Evolutionary conservation across 1,140 invertebrate species (phyloP), one percentile per base, ranked within the genome.

Genomic region (Alviniconcha marisindica): DNA sequence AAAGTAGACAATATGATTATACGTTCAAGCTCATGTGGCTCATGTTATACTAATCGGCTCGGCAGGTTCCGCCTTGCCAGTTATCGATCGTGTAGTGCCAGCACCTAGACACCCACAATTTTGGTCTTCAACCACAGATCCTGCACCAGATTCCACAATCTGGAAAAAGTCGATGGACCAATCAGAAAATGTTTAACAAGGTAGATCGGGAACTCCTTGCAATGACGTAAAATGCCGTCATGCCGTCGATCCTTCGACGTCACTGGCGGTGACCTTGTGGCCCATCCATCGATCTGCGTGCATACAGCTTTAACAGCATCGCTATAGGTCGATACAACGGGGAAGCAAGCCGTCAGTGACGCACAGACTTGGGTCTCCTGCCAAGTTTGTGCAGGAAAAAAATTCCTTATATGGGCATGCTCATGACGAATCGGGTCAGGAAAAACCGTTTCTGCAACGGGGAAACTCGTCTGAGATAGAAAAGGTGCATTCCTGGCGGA

Each of bases 361-460:
- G 42, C 51, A 54, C 51, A 12, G 15, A 18, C 51, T 51, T 40
- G 42, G 48, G 51, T 33, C 33, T 77, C 51, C 51, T 40, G 42
- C 33, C n/a, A 28, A 54, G 74, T 40, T 40, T 40, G 74, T 77
- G 51, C 74, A 77, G 74, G n/a, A 77, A 77, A 77, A 74, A 54
- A 77, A 77, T 77, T 31, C 74, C 74, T 77, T 77, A 77, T 77
- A 54, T 51, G 51, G 74, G 74, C 42, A 56, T 54, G n/a, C 42
- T 10, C 74, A 51, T 21, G 74, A 40, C n/a, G 33, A 77, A 56
- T 51, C 31, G 2, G 51, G 51, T 77, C 42, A 54, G 74, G 74
- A 33, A 56, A 54, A 28, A 77, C 42, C 42, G 40, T 40, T 77
- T 77, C 51, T 54, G 51, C 31, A 77, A 28, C 42, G 51, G 51